phyloP scores from a whole-genome alignment of 2,797 vertebrate genomes.

The Sebastes hubbsi region DNA sequence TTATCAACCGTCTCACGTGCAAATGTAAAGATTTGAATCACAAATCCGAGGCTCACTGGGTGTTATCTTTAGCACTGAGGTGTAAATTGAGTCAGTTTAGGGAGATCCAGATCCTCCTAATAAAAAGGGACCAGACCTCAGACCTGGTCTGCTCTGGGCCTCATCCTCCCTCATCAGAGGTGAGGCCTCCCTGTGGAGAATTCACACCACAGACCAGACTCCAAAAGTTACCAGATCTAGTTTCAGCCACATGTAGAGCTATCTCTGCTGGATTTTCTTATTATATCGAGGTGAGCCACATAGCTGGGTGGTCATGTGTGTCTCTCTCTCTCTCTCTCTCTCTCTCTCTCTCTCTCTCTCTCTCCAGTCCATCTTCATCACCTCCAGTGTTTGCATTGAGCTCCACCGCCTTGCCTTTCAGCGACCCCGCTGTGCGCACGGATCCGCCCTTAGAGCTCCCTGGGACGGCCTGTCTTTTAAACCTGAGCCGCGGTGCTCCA shows the following conservation, averaged over 20 bases:
- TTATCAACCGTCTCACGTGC: background rate
- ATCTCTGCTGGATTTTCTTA: constrained; percentile 24
- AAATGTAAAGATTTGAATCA: constrained; percentile 17
- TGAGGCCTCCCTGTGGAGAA: background rate
- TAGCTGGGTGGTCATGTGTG: constrained; percentile 37
- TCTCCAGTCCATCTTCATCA: constrained; percentile 52
- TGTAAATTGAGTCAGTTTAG: constrained; percentile 46
- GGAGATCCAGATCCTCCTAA: background rate
- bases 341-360: background rate
- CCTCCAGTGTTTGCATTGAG: constrained; percentile 77
- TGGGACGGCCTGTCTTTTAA: constrained; percentile 77
- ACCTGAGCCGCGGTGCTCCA: constrained; percentile 74
- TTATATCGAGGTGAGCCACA: background rate
- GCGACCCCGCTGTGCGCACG: constrained; percentile 77
- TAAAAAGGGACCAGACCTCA: background rate
- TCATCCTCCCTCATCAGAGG: constrained; percentile 6
- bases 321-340: background rate
- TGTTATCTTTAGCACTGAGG: constrained; percentile 51
- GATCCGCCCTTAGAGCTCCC: constrained; percentile 77
- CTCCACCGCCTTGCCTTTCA: constrained; percentile 65
- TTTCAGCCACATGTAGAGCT: constrained; percentile 17
- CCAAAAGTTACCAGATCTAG: constrained; percentile 7
- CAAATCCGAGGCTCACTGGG: constrained; percentile 5
- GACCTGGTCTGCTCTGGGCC: background rate
- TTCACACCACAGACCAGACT: constrained; percentile 23